Base-by-base conservation (phyloP, 1,140 invertebrate genomes). In the Drosophila gunungcola region DNA sequence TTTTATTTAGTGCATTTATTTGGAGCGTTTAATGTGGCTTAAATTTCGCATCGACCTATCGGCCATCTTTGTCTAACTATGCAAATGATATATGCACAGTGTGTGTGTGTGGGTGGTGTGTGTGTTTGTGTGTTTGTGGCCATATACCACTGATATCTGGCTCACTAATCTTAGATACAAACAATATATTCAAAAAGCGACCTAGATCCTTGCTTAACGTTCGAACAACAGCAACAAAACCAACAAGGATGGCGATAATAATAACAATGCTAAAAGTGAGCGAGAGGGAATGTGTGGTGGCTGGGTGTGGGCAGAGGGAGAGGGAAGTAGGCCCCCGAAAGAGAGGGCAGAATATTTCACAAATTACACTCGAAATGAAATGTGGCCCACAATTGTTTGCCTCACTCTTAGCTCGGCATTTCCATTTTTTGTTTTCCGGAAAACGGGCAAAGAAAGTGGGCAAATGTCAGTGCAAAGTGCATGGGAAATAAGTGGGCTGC, bases 171-270 rank as follows among this genome's bases (percentile, higher is more conserved):
- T 82, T 61, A 86, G 82, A 86, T 86, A 83, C 83, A 86, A 86
- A 88, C 82, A 86, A 86, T 86, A 86, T 86, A 86, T 86, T 86
- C 82, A 86, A 86, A 86, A 88, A 88, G 82, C 82, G 82, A 86
- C 82, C 82, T 86, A 86, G 83, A 86, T 86, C 82, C 82, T 73
- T 51, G 82, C 78, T 62, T 63, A 74, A 86, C 78, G 78, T 70
- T 62, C 45, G n/a, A 52, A 39, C 68, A 57, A 27, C 68, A 27
- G 51, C 65, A 60, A 68, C 53, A 79, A 38, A 42, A 39, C 53
- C 41, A 70, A 60, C 74, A 80, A 62, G 32, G 78, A 75, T 65
- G 69, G 58, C 81, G 81, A 84, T 88, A 85, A 85, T 85, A 84
- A 77, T 78, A 84, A 85, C 81, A 85, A 80, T 80, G 79, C 72